Base-by-base conservation (phyloP, 2,888 invertebrate genomes). In the Gari tellinella region DNA sequence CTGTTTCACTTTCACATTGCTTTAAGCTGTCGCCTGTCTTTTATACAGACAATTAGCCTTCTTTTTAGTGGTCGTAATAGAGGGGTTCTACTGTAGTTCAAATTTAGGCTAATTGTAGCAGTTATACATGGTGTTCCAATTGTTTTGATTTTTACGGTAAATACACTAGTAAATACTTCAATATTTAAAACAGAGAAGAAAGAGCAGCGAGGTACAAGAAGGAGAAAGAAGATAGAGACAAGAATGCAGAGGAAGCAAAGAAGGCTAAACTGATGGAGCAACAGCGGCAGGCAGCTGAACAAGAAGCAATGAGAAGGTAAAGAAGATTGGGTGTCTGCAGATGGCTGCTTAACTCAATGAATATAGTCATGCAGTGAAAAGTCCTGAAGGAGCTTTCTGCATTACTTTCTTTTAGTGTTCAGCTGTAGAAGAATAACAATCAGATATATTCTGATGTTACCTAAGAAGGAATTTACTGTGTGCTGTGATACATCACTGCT, bases 251-350 rank as follows among this genome's bases (percentile, higher is more conserved):
- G 49, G 38, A 57, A 14, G 57, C 31, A 17, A 65, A 85, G 60
- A 80, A 82, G 56, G 84, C 84, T 5, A 86, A 88, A 51, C 73
- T 87, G 25, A 41, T 81, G 61, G 88, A 84, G 53, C 83, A 90
- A 70, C 89, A 91, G 70, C 80, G 85, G 62, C 80, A 80, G 10
- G 83, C 87, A 31, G 84, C 86, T 19, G 84, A 79, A 52, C 86
- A 86, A 25, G 88, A 89, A 56, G 89, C 91, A 15, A 85, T 79
- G 40, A 85, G 85, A 72, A 91, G 90, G 90, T 91, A 52, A 49
- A 53, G 37, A 40, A 17, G 23, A 48, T 21, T 21, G 17, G 19
- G 5, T 17, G 48, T n/a, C n/a, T n/a, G n/a, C n/a, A n/a, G n/a
- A n/a, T n/a, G n/a, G n/a, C n/a, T n/a, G n/a, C n/a, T n/a, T n/a